Base-by-base conservation (phyloP, 2,797 vertebrate species). In the Sarcoramphus papa region DNA sequence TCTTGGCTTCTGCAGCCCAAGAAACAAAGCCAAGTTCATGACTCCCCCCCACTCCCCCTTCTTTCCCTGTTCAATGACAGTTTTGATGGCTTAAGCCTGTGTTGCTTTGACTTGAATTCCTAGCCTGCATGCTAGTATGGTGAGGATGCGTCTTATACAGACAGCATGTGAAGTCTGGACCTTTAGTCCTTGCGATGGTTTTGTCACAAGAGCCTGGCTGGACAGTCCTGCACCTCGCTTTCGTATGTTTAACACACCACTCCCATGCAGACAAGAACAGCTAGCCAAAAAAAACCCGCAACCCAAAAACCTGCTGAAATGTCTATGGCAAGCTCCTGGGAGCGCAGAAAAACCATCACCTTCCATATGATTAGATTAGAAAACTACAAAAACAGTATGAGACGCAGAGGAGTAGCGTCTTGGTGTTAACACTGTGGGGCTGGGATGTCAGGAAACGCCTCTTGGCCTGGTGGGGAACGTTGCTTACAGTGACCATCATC, bases 321-420 rank as follows among this genome's bases (percentile, higher is more conserved):
- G 41, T 47, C 54, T 21, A 11, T 3, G n/a, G 81, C 15, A 27
- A 70, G 33, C 40, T 59, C 37, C 62, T 50, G 40, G 48, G n/a
- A 72, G 37, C 0, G 14, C 43, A 45, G 73, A 23, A 78, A 64
- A 68, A 1, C 11, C 33, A 31, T 21, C 10, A 2, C 40, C 35
- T 37, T 19, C 35, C 25, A 2, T 5, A 8, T 5, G 31, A 17
- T 28, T 8, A 24, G 50, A 14, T 41, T 24, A 81, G 74, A 37
- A 35, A 68, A 3, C 25, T 11, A 30, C 43, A 19, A 28, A 59
- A 13, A 0, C 10, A 12, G 2, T 6, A 21, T 0, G 4, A 51
- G 62, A 22, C 0, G 3, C 20, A 22, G 62, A 50, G 59, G 67
- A 84, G 73, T 2, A 14, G 68, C 8, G 40, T 24, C 11, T 43